Evolutionary conservation across 2,113 vertebrate species (phyloP).

Genomic region (Triplophysa siluroides): DNA sequence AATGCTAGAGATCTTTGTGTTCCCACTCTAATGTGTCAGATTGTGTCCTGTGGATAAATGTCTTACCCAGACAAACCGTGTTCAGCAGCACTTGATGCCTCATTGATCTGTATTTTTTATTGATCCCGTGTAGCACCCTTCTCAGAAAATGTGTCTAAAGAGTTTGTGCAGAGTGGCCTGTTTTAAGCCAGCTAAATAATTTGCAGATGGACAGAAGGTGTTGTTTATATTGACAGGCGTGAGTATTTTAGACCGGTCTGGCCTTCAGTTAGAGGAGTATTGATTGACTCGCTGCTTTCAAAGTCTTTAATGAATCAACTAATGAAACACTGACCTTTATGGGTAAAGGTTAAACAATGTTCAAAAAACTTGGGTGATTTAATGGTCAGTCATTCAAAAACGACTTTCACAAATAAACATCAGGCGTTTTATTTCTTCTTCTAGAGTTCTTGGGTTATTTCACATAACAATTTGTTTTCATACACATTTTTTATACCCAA

Average conservation of each 20-base stretch:
- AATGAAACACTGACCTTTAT: conserved; percentile 43
- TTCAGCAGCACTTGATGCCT: background rate
- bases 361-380: background rate
- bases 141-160: conserved; percentile 6
- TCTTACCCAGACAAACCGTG: background rate
- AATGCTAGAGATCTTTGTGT: background rate
- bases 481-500: too few species aligned
- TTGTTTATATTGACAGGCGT: conserved; percentile 7
- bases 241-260: conserved; percentile 29
- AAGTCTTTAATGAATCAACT: conserved; percentile 24
- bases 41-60: conserved; percentile 7
- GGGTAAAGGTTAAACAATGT: conserved; percentile 28
- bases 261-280: conserved; percentile 26
- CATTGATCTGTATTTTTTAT: conserved; percentile 33
- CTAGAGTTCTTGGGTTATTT: too few species aligned
- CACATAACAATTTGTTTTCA: too few species aligned
- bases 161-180: conserved; percentile 22
- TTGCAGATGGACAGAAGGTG: conserved; percentile 1
- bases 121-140: background rate
- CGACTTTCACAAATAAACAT: background rate
- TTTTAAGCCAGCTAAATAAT: conserved; percentile 5
- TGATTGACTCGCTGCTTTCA: conserved; percentile 23
- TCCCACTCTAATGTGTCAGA: background rate
- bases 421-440: too few species aligned
- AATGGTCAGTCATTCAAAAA: background rate